Evolutionary conservation across 2,888 invertebrate species (phyloP).

Genomic region (Caenorhabditis wallacei): DNA sequence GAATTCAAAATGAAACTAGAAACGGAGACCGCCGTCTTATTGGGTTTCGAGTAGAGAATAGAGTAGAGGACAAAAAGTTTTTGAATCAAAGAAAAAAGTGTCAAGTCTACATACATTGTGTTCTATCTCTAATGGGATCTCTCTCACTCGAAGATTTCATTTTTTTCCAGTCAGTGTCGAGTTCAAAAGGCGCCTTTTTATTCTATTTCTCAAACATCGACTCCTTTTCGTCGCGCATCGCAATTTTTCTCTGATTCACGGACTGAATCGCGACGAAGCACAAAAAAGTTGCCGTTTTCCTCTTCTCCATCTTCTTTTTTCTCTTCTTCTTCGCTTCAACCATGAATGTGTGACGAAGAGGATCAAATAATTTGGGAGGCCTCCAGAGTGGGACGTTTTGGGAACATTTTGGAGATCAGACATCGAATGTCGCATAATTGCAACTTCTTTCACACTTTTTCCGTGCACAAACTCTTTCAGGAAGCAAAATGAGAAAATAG

Average conservation of each 20-base stretch:
- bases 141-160: conserved; percentile 59
- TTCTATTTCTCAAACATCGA: conserved; percentile 62
- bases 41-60: not conserved
- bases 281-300: conserved; percentile 56
- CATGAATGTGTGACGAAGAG: conserved; percentile 61
- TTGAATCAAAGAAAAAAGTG: conserved; percentile 33
- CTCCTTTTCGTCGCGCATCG: conserved; percentile 34
- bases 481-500: conserved; percentile 17
- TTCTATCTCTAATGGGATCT: conserved; percentile 64
- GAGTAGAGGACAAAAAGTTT: conserved; percentile 50
- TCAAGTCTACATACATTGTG: conserved; percentile 62
- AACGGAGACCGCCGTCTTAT: conserved; percentile 2
- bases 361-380: conserved; percentile 62
- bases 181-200: conserved; percentile 62
- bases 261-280: conserved; percentile 28
- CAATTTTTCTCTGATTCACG: conserved; percentile 55
- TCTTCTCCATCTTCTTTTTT: not conserved
- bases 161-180: conserved; percentile 56
- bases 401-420: conserved; percentile 58
- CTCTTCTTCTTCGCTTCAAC: not conserved
- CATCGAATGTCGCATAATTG: conserved; percentile 57
- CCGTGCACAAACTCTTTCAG: conserved; percentile 26
- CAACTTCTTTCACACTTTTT: conserved; percentile 34
- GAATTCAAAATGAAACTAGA: conserved; percentile 32
- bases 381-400: conserved; percentile 60